These are phyloP conservation scores for Lagopus muta DNA, from an alignment of 2,113 vertebrate species.

Conservation along the genomic window DNA sequence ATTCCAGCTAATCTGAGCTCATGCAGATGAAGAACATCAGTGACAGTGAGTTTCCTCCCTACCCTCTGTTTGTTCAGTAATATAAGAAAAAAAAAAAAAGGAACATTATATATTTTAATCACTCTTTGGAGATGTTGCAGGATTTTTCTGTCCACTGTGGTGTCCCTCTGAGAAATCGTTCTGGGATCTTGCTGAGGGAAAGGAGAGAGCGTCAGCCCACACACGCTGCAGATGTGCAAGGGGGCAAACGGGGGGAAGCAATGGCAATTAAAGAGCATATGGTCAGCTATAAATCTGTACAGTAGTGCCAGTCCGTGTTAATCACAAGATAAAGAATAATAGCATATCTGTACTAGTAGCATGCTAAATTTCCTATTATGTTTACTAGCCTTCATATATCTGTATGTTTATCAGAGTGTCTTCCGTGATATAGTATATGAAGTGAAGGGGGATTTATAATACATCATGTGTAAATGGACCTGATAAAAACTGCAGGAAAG, in stretches of 20 bases:
- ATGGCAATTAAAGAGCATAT: constrained; percentile 78
- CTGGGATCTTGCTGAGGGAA: constrained; percentile 46
- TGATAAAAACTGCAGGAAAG: constrained; percentile 71
- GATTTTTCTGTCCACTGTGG: not conserved
- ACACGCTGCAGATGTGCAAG: constrained; percentile 64
- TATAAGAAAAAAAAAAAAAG: not conserved
- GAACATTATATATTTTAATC: constrained; percentile 55
- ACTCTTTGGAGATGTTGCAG: constrained; percentile 52
- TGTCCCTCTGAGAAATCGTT: constrained; percentile 69
- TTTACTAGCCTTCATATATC: constrained; percentile 67
- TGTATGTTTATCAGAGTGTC: constrained; percentile 64
- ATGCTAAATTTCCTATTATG: constrained; percentile 69
- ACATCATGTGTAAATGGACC: constrained; percentile 58
- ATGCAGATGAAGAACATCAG: constrained; percentile 17
- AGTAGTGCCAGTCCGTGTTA: constrained; percentile 76
- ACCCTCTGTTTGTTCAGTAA: not conserved
- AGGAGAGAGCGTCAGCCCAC: constrained; percentile 9
- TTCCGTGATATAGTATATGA: constrained; percentile 53
- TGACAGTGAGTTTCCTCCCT: not conserved
- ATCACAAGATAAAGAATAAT: constrained; percentile 77
- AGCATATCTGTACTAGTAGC: constrained; percentile 61
- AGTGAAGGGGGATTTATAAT: constrained; percentile 73
- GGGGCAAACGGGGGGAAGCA: constrained; percentile 56
- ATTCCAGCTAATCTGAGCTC: constrained; percentile 42
- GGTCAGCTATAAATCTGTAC: constrained; percentile 80